Percentiles rank a stretch among this genome's conserved stretches.
These are phyloP conservation scores for Lagopus leucura DNA, from an alignment of 2,113 vertebrate genomes.

Conservation along the genomic window DNA sequence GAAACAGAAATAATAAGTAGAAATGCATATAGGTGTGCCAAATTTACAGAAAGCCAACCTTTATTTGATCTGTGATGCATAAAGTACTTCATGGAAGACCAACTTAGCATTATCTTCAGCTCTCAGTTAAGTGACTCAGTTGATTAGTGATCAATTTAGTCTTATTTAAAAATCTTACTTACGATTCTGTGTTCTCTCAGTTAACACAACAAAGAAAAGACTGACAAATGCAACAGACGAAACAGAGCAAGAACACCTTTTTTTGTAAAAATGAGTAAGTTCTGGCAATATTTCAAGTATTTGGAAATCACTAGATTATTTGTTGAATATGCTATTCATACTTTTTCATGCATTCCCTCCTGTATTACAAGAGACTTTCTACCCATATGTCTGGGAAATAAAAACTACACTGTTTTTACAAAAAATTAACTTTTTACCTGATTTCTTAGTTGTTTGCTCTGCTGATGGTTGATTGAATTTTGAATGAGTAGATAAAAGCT, in stretches of 20 bases:
- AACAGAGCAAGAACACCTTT: background rate
- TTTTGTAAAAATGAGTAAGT: background rate
- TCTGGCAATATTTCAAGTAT: background rate
- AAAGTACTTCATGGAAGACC: background rate
- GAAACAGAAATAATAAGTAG: background rate
- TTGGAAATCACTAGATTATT: background rate
- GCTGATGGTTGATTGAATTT: background rate
- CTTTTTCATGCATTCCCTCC: background rate
- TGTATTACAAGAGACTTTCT: background rate
- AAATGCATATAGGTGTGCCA: background rate
- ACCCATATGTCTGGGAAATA: background rate
- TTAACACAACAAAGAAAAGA: background rate
- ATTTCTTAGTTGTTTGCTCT: background rate
- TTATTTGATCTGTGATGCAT: background rate
- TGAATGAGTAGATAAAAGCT: background rate
- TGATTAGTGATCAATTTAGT: background rate
- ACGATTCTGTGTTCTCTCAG: background rate
- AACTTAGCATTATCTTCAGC: background rate
- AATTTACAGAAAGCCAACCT: rapidly evolving
- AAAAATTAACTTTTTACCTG: slow-evolving; percentile 33
- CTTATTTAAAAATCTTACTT: background rate
- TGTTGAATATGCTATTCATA: background rate
- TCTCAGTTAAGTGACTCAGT: background rate
- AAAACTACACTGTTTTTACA: background rate
- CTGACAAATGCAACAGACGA: background rate